Evolutionary conservation across 2,888 invertebrate species (phyloP).

Genomic region (Liodrosophila aerea): DNA sequence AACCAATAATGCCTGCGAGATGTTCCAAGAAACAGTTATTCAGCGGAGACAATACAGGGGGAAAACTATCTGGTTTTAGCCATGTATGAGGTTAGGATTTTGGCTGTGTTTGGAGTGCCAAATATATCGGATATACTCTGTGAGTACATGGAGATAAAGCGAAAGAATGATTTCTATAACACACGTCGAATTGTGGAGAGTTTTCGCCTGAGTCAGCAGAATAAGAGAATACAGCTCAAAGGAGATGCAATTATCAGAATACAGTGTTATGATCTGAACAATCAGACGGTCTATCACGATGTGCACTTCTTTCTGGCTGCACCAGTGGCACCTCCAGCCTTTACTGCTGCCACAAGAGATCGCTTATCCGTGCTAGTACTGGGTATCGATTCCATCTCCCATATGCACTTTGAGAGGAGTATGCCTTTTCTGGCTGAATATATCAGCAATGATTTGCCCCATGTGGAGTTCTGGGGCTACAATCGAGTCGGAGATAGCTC

Average conservation of each 20-base stretch:
- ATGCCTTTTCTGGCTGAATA: conserved; percentile 6
- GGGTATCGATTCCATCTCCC: conserved; percentile 18
- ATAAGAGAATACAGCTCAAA: neutral
- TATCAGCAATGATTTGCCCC: neutral
- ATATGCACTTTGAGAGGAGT: conserved; percentile 13
- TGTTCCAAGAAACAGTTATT: conserved; percentile 27
- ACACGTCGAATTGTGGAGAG: neutral
- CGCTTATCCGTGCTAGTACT: conserved; percentile 13
- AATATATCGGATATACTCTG: neutral
- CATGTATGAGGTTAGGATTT: neutral
- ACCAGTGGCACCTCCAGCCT: no score
- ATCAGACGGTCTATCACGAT: conserved; percentile 10
- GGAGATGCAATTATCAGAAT: neutral
- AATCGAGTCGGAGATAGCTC: conserved; percentile 14
- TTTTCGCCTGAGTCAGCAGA: neutral
- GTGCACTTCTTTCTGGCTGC: conserved; percentile 11
- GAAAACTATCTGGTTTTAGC: conserved; percentile 6
- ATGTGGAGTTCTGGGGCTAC: conserved; percentile 21
- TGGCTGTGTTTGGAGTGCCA: neutral
- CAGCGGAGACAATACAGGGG: neutral
- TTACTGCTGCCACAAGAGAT: no score
- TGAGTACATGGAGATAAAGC: neutral
- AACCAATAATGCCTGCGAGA: neutral
- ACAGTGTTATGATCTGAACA: neutral
- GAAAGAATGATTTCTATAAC: neutral